Evolutionary conservation across 2,797 vertebrate genomes (phyloP).

Genomic region (Kryptolebias ocellatus): DNA sequence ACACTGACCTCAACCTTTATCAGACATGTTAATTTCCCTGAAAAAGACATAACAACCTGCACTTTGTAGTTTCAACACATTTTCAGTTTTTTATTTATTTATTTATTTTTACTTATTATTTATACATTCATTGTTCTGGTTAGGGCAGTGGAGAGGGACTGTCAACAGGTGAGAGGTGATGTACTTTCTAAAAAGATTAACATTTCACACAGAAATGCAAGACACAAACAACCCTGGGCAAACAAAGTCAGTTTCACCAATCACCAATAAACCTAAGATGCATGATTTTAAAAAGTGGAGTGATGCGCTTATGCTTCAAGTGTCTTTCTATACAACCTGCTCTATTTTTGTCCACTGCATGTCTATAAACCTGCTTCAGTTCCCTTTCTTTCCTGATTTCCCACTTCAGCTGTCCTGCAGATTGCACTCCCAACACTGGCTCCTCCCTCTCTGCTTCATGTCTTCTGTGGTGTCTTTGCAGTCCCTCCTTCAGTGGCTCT

Average conservation of each 20-base stretch:
- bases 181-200: neutral
- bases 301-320: neutral
- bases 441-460: constrained; percentile 32
- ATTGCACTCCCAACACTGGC: constrained; percentile 43
- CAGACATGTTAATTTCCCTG: constrained; percentile 21
- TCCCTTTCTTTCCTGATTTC: constrained; percentile 19
- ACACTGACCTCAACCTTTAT: constrained; percentile 3
- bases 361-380: constrained; percentile 14
- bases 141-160: neutral
- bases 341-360: neutral
- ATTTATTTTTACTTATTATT: neutral
- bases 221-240: neutral
- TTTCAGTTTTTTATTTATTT: neutral
- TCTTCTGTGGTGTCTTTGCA: constrained; percentile 49
- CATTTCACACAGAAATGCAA: neutral
- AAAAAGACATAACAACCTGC: constrained; percentile 8
- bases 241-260: neutral
- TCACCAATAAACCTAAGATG: neutral
- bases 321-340: constrained; percentile 14
- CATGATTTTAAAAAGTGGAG: neutral
- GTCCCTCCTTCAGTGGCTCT: constrained; percentile 64
- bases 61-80: constrained; percentile 32
- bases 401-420: constrained; percentile 33
- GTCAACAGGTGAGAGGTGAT: neutral
- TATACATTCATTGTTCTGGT: neutral